These are phyloP conservation scores for Hozukius guyotensis DNA, from an alignment of 2,797 vertebrate species.

Conservation along the genomic window DNA sequence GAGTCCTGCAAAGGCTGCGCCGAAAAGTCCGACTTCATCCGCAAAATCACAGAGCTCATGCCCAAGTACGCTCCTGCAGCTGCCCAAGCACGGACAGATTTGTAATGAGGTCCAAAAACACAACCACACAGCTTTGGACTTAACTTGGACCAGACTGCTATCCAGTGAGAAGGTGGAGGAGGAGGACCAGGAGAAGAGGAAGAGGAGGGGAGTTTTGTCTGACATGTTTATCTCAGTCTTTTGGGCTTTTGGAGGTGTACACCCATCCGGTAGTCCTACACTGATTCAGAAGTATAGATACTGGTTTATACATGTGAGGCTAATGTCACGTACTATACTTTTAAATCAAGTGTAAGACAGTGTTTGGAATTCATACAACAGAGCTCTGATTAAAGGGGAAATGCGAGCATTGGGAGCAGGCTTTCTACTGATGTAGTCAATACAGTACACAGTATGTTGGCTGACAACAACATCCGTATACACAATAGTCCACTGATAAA, in stretches of 20 bases:
- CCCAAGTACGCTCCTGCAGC: slow-evolving; percentile 93
- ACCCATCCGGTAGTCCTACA: neutral
- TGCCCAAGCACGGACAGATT: slow-evolving; percentile 91
- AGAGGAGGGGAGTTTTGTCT: neutral
- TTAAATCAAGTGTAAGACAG: neutral
- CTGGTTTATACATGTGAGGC: neutral
- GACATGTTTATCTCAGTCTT: neutral
- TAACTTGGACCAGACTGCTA: slow-evolving; percentile 27
- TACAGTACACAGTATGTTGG: neutral
- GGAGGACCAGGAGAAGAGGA: neutral
- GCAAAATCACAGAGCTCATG: slow-evolving; percentile 97
- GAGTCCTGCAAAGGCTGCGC: slow-evolving; percentile 97
- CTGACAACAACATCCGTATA: neutral
- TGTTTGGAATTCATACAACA: neutral
- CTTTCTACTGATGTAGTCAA: neutral
- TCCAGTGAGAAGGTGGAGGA: slow-evolving; percentile 1
- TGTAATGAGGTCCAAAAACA: slow-evolving; percentile 68
- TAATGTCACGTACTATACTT: neutral
- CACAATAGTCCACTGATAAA: neutral
- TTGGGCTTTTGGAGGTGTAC: neutral
- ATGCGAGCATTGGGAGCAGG: neutral
- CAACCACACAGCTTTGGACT: slow-evolving; percentile 30
- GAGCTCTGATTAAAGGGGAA: neutral
- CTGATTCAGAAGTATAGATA: slow-evolving; percentile 11
- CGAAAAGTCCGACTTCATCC: slow-evolving; percentile 96